Evolutionary conservation across 1,140 invertebrate genomes (phyloP).

Genomic region (Anastrepha ludens): DNA sequence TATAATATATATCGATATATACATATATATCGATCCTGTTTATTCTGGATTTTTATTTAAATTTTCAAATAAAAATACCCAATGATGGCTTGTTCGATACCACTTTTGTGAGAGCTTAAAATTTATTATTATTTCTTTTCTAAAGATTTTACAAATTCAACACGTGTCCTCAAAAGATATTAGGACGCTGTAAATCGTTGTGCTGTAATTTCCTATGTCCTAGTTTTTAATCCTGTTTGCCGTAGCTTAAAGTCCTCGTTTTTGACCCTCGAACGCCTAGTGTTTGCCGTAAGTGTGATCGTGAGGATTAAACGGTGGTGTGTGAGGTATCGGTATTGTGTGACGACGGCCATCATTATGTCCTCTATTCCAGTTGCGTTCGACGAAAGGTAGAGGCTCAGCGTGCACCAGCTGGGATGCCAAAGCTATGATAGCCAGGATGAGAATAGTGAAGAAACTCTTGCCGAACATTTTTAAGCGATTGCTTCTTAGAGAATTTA

Average conservation of each 20-base stretch:
- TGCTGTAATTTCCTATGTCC: too few species aligned
- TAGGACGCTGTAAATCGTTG: too few species aligned
- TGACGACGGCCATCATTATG: background rate
- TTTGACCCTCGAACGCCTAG: background rate
- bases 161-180: background rate
- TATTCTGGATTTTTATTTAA: too few species aligned
- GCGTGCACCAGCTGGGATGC: background rate
- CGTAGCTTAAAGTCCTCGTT: too few species aligned
- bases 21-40: too few species aligned
- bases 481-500: background rate
- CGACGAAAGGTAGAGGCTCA: background rate
- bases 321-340: background rate
- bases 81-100: too few species aligned
- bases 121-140: background rate
- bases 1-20: too few species aligned
- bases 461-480: conserved; percentile 3
- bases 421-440: conserved; percentile 13
- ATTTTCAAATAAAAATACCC: too few species aligned
- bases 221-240: too few species aligned
- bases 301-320: background rate
- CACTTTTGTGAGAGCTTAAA: too few species aligned
- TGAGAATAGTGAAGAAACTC: conserved; percentile 16
- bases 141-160: background rate
- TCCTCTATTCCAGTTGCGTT: background rate
- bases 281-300: background rate